These are phyloP conservation scores for Dromococcyx pavoninus DNA, from an alignment of 2,797 vertebrate species.

Conservation along the genomic window DNA sequence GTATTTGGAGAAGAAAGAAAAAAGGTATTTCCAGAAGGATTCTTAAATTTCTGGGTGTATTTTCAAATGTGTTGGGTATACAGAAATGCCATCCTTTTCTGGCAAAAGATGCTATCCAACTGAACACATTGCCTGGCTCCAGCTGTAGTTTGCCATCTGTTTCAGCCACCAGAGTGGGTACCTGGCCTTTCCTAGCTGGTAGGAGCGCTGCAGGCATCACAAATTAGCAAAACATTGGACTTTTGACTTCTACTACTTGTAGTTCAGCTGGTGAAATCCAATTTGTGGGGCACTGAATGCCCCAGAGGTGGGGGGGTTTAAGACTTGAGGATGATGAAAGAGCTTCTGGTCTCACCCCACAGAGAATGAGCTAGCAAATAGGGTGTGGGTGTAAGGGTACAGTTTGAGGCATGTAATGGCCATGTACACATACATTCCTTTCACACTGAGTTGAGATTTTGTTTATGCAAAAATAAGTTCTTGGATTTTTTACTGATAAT, in stretches of 20 bases:
- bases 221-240: neutral
- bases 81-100: neutral
- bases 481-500: neutral
- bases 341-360: neutral
- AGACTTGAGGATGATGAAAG: neutral
- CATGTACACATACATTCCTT: neutral
- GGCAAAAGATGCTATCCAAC: neutral
- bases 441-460: neutral
- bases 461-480: neutral
- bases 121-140: neutral
- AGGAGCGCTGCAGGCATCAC: neutral
- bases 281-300: neutral
- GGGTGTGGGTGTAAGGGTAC: neutral
- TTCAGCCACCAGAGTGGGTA: slow-evolving; percentile 34
- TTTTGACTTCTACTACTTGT: neutral
- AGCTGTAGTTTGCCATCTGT: neutral
- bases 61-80: slow-evolving; percentile 24
- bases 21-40: neutral
- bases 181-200: neutral
- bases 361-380: neutral
- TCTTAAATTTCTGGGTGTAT: slow-evolving; percentile 43
- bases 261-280: neutral
- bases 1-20: neutral
- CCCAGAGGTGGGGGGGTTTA: neutral
- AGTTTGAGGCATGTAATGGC: neutral